Base-by-base conservation (phyloP, 2,888 invertebrate species). In the Drosophila nigricruria region DNA sequence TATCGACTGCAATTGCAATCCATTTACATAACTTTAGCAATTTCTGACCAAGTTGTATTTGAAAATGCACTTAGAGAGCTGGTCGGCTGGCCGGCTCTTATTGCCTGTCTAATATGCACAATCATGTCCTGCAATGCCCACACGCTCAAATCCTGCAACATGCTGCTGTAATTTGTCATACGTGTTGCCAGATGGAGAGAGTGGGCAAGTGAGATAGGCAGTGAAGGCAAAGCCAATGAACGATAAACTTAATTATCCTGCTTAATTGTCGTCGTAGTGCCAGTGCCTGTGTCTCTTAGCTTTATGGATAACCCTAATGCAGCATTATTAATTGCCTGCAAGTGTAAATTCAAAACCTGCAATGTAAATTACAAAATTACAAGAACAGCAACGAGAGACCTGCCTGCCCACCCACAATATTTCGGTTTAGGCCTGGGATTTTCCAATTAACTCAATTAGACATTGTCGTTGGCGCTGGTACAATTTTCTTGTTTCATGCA, bases 241-340 rank as follows among this genome's bases (percentile, higher is more conserved):
- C 87, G 91, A 91, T 91, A 91, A 91, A 91, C 91, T 90, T 90
- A 91, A 91, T 91, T 91, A 91, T 91, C 82, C 84, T 73, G 81
- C 82, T 82, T 91, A 91, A 91, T 91, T 91, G 90, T 84, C 62
- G 47, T 30, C 2, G 47, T 47, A 3, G 30, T 8, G 30, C 30
- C 27, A 27, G 27, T 16, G 40, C 65, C 47, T 60, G 73, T 69
- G 27, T 69, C 69, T 77, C 71, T 69, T 23, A 32, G 62, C 63
- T 62, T 73, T 73, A 62, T 79, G 84, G 80, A 85, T 90, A 84
- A 76, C 79, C 81, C 85, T 91, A 91, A 91, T 91, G 88, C 91
- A 86, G 88, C 82, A 89, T 91, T 91, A 91, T 91, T 90, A 91
- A 91, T 91, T 91, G 91, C 91, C 86, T 90, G 86, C 82, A 90